Evolutionary conservation across 2,113 vertebrate species (phyloP), one percentile per base, ranked within the genome.

Genomic region (Falcunculus frontatus): DNA sequence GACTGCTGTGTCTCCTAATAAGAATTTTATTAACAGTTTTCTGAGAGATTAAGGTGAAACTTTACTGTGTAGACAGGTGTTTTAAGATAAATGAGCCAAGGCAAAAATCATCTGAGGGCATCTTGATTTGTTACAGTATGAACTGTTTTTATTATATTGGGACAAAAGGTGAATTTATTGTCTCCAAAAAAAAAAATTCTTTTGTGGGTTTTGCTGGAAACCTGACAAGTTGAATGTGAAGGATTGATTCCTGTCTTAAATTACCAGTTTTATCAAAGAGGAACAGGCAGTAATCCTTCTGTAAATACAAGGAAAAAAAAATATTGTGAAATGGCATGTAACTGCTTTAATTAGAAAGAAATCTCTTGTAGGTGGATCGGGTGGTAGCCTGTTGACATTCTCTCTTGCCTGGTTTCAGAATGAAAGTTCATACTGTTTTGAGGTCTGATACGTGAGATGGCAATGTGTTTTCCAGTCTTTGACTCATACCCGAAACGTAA

Each of bases 321-420:
- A 16, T 32, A 52, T 7, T 80, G 68, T 84, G 75, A 94, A 79
- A 89, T 88, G 65, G 67, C 20, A 86, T 44, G 9, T 33, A 78
- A 53, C 53, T 84, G 59, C 68, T 92, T 91, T 87, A 86, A 90
- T 92, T 95, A 75, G 85, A 80, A 88, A 91, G 87, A 87, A 84
- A 49, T 76, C 21, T 80, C 25, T 55, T 46, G 56, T 86, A 81
- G 42, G 64, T 97, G 42, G 65, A 67, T 78, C 0, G 1, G n/a
- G 39, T 37, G 16, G 56, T 85, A 93, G 74, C 2, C 1, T 94
- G 92, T 80, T 94, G 83, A 64, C 49, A 68, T 60, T 14, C 26
- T 60, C 21, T 81, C 74, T 90, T 90, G 56, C 77, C 65, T 70
- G 52, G 29, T 89, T 95, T 90, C 73, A 78, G 77, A 93, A 83